Evolutionary conservation across 2,888 invertebrate species (phyloP), one percentile per base, ranked within the genome.

Genomic region (Anthoptus insignis): DNA sequence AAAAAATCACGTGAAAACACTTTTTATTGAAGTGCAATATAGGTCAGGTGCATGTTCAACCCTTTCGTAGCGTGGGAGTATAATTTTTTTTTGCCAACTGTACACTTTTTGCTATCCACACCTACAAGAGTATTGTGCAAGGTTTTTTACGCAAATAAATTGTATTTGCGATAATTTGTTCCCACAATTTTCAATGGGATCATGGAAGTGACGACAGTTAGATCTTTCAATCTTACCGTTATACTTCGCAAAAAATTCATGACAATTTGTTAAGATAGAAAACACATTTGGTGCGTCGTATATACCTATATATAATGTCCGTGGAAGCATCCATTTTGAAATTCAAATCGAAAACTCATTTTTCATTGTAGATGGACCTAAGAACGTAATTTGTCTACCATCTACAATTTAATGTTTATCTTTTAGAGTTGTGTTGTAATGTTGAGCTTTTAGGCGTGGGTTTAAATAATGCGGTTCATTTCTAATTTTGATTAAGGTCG

Each of bases 161-260:
- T 88, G 90, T 93, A 91, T 92, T 91, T 91, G 92, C 90, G 83
- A 91, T 91, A 91, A 93, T 93, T 92, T 93, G 91, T 93, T 92
- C 93, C 90, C 92, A 93, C 91, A 91, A 82, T 82, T 83, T 81
- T 77, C 73, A 78, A 77, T 76, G 76, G 69, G 81, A 86, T 81
- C 78, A 68, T 82, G 89, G 89, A 91, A 90, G 91, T 81, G 92
- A 86, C 87, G 92, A 93, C 92, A 90, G 90, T 84, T 83, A 80
- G 82, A 85, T 86, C 76, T 76, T 76, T 81, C 81, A 81, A 81
- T 84, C 80, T 53, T 75, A 84, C 89, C 84, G 88, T 89, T 87
- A 86, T 77, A 64, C 47, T 66, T 67, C 9, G 54, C 24, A 54
- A 54, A 61, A 39, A 54, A 47, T 11, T n/a, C n/a, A n/a, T n/a